Base-by-base conservation (phyloP, 2,797 vertebrate species). In the Benthosema pterotum region DNA sequence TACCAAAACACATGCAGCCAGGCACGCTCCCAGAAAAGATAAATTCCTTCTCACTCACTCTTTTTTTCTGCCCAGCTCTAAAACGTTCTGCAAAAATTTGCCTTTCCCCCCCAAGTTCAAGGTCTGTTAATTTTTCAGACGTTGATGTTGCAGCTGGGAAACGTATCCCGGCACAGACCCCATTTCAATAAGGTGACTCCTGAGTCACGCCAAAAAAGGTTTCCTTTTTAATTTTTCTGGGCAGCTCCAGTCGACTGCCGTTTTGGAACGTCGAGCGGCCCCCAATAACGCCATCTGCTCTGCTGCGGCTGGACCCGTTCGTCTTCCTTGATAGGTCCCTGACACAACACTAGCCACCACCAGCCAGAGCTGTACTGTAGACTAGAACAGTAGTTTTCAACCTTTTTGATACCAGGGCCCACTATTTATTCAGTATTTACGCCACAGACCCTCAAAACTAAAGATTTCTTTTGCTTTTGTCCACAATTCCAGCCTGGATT, bases 251-350 rank as follows among this genome's bases (percentile, higher is more conserved):
- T 9, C 32, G 32, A 38, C 32, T 38, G 68, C 70, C 61, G 48
- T 60, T 74, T 17, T 50, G 12, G 63, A 63, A 3, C 38, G 5
- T 42, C 51, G 17, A 56, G 28, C 8, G 59, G 28, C 72, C 82
- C n/a, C n/a, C n/a, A n/a, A n/a, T n/a, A 80, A 82, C 83, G 73
- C 80, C 67, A 43, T 80, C 73, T 85, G 82, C 83, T 90, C 84
- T 87, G 79, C 75, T 57, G 54, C n/a, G n/a, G n/a, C n/a, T 59
- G 52, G 67, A 64, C 45, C 71, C 62, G 55, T 55, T 45, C 9
- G 18, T 25, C 22, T 54, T 68, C 28, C 54, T 46, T 11, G 8
- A 7, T 38, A 38, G 8, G 32, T 9, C 9, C 28, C 65, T 72
- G 72, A 75, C 69, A 48, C 45, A 67, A 32, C 28, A 60, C 65